A percentile compares a stretch with the other conserved stretches of the same genome.
These are phyloP conservation scores for Hemiprocne comata DNA, from an alignment of 2,113 vertebrate genomes.

Conservation along the genomic window DNA sequence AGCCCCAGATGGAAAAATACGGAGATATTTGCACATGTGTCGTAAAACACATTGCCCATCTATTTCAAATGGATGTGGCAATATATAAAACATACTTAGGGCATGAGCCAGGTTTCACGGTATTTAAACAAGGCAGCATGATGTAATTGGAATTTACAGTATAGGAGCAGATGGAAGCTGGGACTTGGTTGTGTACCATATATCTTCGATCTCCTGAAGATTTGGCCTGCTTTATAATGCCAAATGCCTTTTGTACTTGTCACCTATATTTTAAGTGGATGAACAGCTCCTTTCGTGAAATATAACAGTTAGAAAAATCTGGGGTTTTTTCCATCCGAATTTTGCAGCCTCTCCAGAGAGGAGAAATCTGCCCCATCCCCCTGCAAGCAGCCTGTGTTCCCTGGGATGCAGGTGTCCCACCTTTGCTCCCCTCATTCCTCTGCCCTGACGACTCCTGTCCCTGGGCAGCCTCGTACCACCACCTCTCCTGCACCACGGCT, in stretches of 20 bases:
- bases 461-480: neutral
- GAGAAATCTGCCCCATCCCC: neutral
- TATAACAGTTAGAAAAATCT: neutral
- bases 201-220: conserved; percentile 57
- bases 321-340: conserved; percentile 19
- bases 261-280: conserved; percentile 55
- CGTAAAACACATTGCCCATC: conserved; percentile 44
- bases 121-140: conserved; percentile 63
- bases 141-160: conserved; percentile 69
- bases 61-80: conserved; percentile 68
- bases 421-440: accelerated
- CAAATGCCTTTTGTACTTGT: conserved; percentile 64
- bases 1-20: conserved; percentile 63
- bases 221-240: conserved; percentile 26
- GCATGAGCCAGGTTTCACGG: conserved; percentile 53
- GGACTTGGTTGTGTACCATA: neutral
- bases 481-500: neutral
- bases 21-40: conserved; percentile 60
- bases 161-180: conserved; percentile 42
- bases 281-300: conserved; percentile 33
- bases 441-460: neutral
- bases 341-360: neutral
- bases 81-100: conserved; percentile 59
- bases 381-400: accelerated
- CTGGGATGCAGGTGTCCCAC: neutral